A percentile compares a stretch with the other conserved stretches of the same genome.
phyloP scores from a whole-genome alignment of 2,113 vertebrate genomes.

The Rousettus leschenaultii region DNA sequence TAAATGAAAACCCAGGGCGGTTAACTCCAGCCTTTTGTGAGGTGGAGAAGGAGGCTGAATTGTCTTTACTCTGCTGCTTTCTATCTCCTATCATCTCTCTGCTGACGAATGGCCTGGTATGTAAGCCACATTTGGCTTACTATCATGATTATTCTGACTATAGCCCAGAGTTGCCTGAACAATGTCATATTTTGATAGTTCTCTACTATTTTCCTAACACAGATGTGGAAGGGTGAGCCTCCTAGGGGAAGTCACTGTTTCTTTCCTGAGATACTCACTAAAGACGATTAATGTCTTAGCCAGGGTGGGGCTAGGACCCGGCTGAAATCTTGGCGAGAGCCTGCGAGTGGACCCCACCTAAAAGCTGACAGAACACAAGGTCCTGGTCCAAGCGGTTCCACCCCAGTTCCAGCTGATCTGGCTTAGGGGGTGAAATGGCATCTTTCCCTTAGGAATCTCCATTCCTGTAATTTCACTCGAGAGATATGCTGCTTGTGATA shows the following conservation, averaged over 20 bases:
- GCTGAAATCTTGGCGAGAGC: slow-evolving; percentile 25
- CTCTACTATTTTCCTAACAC: slow-evolving; percentile 52
- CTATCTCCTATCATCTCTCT: neutral
- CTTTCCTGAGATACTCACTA: slow-evolving; percentile 38
- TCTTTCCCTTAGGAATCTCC: slow-evolving; percentile 24
- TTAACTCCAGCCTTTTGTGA: neutral
- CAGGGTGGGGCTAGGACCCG: slow-evolving; percentile 55
- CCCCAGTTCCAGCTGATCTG: slow-evolving; percentile 50
- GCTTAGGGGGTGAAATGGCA: slow-evolving; percentile 36
- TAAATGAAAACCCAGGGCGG: neutral
- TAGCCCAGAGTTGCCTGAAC: neutral
- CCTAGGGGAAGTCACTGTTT: slow-evolving; percentile 65
- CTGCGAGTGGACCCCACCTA: slow-evolving; percentile 60
- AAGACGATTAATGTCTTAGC: neutral
- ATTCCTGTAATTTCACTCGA: slow-evolving; percentile 14
- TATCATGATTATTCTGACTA: neutral
- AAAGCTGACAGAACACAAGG: slow-evolving; percentile 47
- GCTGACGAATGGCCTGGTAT: rapidly evolving
- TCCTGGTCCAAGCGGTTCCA: slow-evolving; percentile 49
- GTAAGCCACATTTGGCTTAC: slow-evolving; percentile 51
- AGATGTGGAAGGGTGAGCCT: slow-evolving; percentile 54
- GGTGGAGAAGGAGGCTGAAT: rapidly evolving
- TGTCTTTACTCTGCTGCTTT: neutral
- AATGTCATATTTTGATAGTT: slow-evolving; percentile 24
- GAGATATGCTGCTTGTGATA: slow-evolving; percentile 5